A percentile compares a stretch with the other conserved stretches of the same genome.
phyloP scores from a whole-genome alignment of 2,888 invertebrate species.

The Hypomecis atomaria region DNA sequence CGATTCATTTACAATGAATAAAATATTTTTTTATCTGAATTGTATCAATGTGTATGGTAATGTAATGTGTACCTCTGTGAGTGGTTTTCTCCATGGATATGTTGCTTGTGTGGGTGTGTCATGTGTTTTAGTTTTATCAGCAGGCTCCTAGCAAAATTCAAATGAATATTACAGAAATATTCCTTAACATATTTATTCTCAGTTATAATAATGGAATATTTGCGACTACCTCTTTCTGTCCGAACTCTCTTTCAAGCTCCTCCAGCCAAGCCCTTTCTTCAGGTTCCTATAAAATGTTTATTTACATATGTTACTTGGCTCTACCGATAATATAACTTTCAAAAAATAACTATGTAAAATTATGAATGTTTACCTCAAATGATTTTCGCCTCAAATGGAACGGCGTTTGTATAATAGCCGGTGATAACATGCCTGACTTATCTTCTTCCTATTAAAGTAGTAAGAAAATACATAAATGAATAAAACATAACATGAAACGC shows the following conservation, averaged over 20 bases:
- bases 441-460: constrained; percentile 55
- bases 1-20: neutral
- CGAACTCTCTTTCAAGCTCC: constrained; percentile 30
- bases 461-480: constrained; percentile 17
- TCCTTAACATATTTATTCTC: neutral
- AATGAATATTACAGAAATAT: constrained; percentile 7
- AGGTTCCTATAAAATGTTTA: constrained; percentile 38
- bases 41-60: constrained; percentile 31
- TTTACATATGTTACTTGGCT: neutral
- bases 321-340: neutral
- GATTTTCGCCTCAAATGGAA: constrained; percentile 59
- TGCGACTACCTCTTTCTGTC: constrained; percentile 28
- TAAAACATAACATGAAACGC: constrained; percentile 5
- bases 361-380: constrained; percentile 52
- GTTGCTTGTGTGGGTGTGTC: constrained; percentile 48
- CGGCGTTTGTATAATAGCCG: constrained; percentile 47
- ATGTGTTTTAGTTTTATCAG: constrained; percentile 40
- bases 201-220: neutral
- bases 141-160: constrained; percentile 25
- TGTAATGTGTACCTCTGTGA: constrained; percentile 40
- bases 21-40: neutral
- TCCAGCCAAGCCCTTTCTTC: constrained; percentile 36
- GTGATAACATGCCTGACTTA: constrained; percentile 49
- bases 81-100: constrained; percentile 57
- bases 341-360: constrained; percentile 21